phyloP scores from a whole-genome alignment of 2,797 vertebrate genomes.

The Pterois miles region DNA sequence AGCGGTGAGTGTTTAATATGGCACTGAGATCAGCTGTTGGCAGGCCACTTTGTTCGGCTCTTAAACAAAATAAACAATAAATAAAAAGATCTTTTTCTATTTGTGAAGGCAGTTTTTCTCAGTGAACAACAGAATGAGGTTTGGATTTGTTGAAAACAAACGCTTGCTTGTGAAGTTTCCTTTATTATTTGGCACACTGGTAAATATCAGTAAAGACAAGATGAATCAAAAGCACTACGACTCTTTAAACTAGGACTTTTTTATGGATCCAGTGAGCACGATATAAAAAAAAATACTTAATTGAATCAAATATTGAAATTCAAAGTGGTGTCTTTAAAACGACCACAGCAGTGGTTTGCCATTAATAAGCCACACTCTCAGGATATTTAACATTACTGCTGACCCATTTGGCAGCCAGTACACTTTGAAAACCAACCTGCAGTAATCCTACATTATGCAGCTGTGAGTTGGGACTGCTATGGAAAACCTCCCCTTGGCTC shows the following conservation, averaged over 20 bases:
- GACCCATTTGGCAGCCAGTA: not conserved
- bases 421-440: not conserved
- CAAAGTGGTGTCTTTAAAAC: not conserved
- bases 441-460: conserved; percentile 6
- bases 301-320: not conserved
- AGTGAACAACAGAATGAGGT: conserved; percentile 12
- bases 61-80: not conserved
- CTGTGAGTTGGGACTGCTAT: not conserved
- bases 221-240: conserved; percentile 4
- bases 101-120: conserved; percentile 1
- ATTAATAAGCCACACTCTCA: not conserved
- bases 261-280: not conserved
- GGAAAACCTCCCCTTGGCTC: not conserved
- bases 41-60: not conserved
- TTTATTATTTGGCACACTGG: conserved; percentile 45
- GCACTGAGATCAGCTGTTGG: conserved; percentile 42
- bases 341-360: not conserved
- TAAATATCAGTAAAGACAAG: not conserved
- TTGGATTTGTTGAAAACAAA: conserved; percentile 4
- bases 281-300: not conserved
- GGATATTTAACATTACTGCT: not conserved
- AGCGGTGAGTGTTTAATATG: conserved; percentile 16
- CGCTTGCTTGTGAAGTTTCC: not conserved
- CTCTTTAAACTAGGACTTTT: not conserved
- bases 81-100: not conserved